These are phyloP conservation scores for Caiman crocodilus DNA, from an alignment of 2,797 vertebrate species.

Conservation along the genomic window DNA sequence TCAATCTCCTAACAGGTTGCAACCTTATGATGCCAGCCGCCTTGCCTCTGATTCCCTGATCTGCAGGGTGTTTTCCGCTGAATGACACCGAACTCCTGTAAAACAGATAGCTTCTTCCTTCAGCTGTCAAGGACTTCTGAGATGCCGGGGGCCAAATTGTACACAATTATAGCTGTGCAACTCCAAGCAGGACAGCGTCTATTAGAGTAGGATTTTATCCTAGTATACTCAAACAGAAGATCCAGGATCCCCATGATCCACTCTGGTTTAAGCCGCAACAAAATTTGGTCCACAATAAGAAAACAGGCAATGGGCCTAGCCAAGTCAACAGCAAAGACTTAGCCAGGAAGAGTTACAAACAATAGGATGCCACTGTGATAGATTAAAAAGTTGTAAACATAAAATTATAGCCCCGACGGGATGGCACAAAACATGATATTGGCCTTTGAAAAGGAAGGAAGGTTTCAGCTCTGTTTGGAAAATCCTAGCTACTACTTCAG, in stretches of 20 bases:
- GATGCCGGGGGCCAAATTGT: conserved; percentile 31
- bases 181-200: background rate
- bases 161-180: background rate
- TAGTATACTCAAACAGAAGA: background rate
- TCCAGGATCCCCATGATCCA: conserved; percentile 6
- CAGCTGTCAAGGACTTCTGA: conserved; percentile 22
- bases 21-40: background rate
- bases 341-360: conserved; percentile 18
- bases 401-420: conserved; percentile 41
- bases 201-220: background rate
- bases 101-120: background rate
- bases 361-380: conserved; percentile 56
- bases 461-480: conserved; percentile 61
- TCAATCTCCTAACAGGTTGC: background rate
- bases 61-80: background rate
- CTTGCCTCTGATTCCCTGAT: background rate
- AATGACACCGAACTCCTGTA: background rate
- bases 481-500: conserved; percentile 52
- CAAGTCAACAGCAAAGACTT: conserved; percentile 1
- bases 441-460: conserved; percentile 57
- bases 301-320: background rate
- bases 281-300: conserved; percentile 7
- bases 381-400: conserved; percentile 56
- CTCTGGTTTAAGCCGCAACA: background rate
- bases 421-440: conserved; percentile 26